Conservation (phyloP, 2,113 vertebrate genomes). For the Buteo buteo region DNA sequence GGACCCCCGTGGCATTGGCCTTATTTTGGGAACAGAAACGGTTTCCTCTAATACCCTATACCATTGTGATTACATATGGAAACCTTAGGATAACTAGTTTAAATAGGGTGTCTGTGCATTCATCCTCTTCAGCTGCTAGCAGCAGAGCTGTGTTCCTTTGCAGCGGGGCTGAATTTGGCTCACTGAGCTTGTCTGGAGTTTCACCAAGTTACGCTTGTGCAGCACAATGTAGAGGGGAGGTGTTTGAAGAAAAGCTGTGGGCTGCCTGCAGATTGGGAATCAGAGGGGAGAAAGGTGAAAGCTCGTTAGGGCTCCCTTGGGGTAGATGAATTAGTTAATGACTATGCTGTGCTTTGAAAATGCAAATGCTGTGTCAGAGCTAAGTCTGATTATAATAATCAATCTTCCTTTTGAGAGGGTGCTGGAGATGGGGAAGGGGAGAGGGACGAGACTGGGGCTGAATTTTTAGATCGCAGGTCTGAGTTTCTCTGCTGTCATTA, state of each 20-base stretch:
- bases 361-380: conserved; percentile 58
- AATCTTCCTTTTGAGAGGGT: conserved; percentile 52
- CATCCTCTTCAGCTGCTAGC: background rate
- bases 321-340: conserved; percentile 60
- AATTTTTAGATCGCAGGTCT: background rate
- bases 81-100: background rate
- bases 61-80: accelerated
- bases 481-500: background rate
- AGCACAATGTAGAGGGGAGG: background rate
- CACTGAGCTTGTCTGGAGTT: background rate
- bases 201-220: background rate
- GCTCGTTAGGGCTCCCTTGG: conserved; percentile 43
- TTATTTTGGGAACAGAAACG: background rate
- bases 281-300: conserved; percentile 37
- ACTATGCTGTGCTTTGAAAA: conserved; percentile 60
- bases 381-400: conserved; percentile 61
- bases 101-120: background rate
- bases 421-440: background rate
- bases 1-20: background rate
- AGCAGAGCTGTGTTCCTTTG: background rate
- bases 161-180: background rate
- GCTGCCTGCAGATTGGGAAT: conserved; percentile 4
- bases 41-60: background rate
- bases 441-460: background rate
- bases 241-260: background rate